Conservation (phyloP, 2,113 vertebrate species). For the Varanus salvator region DNA sequence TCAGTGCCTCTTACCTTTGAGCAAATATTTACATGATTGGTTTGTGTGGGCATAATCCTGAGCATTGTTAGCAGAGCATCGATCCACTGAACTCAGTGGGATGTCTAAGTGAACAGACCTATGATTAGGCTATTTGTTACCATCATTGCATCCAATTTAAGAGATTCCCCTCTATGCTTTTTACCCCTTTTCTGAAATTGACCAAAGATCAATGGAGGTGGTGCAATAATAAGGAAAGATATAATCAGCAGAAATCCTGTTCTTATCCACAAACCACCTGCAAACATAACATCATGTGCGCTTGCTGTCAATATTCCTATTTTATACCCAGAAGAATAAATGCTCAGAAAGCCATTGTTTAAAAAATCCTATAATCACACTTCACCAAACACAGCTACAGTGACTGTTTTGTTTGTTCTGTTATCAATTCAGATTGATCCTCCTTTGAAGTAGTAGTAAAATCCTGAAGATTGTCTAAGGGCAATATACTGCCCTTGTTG, state of each 20-base stretch:
- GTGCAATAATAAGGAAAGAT: neutral
- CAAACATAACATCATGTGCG: neutral
- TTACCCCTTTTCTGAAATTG: neutral
- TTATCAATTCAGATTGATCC: neutral
- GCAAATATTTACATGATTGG: neutral
- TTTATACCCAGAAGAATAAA: neutral
- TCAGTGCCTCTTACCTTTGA: neutral
- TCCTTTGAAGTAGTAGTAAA: neutral
- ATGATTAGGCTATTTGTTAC: neutral
- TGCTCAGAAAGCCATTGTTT: neutral
- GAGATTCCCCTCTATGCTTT: neutral
- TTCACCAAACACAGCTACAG: neutral
- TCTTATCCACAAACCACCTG: neutral
- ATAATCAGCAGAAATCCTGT: constrained; percentile 10
- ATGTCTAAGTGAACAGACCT: neutral
- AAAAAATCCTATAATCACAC: neutral
- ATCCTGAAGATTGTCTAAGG: neutral
- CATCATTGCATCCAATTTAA: neutral
- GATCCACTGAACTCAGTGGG: neutral
- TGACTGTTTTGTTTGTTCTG: neutral
- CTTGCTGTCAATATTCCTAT: constrained; percentile 11
- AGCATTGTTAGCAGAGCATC: neutral
- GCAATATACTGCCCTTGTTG: neutral
- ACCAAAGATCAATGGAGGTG: neutral
- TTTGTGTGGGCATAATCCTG: neutral